Conservation (phyloP, 2,797 vertebrate species). For the Vultur gryphus region DNA sequence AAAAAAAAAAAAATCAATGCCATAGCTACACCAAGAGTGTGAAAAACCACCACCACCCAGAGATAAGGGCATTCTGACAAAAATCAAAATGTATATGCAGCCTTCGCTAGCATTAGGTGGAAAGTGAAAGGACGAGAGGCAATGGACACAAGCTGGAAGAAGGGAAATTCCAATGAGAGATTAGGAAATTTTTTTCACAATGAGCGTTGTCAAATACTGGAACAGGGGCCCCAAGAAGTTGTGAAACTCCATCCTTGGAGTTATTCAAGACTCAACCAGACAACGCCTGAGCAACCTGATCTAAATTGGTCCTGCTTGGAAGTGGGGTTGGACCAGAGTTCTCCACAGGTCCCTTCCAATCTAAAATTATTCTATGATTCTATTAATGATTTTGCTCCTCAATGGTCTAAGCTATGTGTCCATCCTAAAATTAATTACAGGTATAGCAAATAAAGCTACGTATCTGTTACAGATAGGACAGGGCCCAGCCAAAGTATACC, state of each 20-base stretch:
- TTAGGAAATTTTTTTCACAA: background rate
- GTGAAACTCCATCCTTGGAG: background rate
- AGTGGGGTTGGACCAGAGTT: background rate
- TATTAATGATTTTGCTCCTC: background rate
- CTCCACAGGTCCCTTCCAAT: background rate
- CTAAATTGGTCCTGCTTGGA: background rate
- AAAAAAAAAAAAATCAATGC: background rate
- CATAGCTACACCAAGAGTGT: background rate
- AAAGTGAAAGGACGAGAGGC: background rate
- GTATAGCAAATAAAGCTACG: background rate
- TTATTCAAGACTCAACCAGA: background rate
- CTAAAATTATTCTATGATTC: background rate
- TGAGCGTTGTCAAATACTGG: background rate
- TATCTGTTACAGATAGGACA: background rate
- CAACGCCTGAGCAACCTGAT: background rate
- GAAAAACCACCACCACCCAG: background rate
- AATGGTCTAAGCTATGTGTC: background rate
- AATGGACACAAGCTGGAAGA: background rate
- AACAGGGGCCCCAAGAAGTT: background rate
- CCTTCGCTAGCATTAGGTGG: background rate
- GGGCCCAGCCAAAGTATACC: background rate
- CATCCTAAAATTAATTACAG: background rate
- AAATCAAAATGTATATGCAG: background rate
- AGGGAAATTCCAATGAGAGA: conserved; percentile 16
- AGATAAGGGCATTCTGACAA: background rate